Evolutionary conservation across 2,888 invertebrate genomes (phyloP).

Genomic region (Camptogramma bilineatum): DNA sequence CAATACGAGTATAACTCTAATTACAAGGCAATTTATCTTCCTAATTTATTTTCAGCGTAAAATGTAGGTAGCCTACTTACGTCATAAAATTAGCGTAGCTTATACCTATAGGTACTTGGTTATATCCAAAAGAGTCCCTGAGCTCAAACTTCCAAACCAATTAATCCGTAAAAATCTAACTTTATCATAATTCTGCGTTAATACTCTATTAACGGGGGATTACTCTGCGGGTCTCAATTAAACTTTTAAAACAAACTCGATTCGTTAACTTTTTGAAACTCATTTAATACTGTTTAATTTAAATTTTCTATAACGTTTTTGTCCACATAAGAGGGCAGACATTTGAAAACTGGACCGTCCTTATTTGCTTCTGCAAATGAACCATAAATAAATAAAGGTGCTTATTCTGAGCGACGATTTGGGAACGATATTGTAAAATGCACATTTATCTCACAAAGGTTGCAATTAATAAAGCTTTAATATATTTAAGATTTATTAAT

Average conservation of each 20-base stretch:
- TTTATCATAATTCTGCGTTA: constrained; percentile 30
- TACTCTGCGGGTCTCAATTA: constrained; percentile 39
- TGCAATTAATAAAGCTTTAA: not conserved
- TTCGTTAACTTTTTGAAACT: constrained; percentile 39
- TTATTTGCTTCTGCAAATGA: constrained; percentile 30
- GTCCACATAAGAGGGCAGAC: constrained; percentile 20
- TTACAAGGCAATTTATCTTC: too few relatives aligned
- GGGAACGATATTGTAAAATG: constrained; percentile 13
- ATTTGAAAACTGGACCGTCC: constrained; percentile 31
- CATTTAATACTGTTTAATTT: constrained; percentile 33
- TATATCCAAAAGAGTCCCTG: constrained; percentile 2
- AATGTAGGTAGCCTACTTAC: not conserved
- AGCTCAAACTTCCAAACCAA: constrained; percentile 18
- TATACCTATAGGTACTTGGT: not conserved
- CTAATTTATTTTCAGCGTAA: not conserved
- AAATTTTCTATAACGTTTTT: constrained; percentile 38
- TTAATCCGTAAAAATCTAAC: constrained; percentile 26
- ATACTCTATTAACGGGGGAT: constrained; percentile 38
- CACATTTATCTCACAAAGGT: not conserved
- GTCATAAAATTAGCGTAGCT: not conserved
- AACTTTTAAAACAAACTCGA: constrained; percentile 41
- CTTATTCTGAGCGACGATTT: constrained; percentile 32
- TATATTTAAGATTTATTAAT: not conserved
- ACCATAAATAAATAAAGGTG: constrained; percentile 33
- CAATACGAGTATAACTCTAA: too few relatives aligned